Conservation (phyloP, 2,113 vertebrate species). For the Ptychochromis oligacanthus region DNA sequence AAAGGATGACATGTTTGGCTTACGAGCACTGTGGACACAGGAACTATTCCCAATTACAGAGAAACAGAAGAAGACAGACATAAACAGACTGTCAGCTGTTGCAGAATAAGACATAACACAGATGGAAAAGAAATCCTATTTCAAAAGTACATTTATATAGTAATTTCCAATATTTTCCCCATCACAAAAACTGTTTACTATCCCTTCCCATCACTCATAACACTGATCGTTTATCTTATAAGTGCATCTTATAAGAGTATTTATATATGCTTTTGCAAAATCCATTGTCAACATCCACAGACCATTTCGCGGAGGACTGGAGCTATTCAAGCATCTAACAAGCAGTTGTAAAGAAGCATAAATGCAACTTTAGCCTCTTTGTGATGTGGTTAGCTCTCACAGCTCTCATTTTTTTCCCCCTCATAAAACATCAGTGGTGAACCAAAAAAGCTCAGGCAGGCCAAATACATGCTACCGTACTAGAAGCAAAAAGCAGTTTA, state of each 20-base stretch:
- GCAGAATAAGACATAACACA: constrained; percentile 1
- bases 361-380: neutral
- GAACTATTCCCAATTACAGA: constrained; percentile 1
- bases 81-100: constrained; percentile 17
- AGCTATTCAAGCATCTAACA: neutral
- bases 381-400: neutral
- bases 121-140: constrained; percentile 4
- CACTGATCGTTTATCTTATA: neutral
- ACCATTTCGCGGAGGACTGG: neutral
- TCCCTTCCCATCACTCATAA: neutral
- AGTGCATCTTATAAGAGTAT: neutral
- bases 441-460: neutral
- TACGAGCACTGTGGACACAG: constrained; percentile 2
- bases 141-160: neutral
- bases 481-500: neutral
- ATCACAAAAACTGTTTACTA: neutral
- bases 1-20: constrained; percentile 14
- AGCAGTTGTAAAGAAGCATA: neutral
- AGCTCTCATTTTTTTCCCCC: neutral
- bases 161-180: neutral
- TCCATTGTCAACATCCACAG: neutral
- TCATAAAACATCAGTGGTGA: neutral
- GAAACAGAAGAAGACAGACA: neutral
- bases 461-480: neutral
- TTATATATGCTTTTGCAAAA: neutral